Percentiles rank a stretch among this genome's conserved stretches.
These are phyloP conservation scores for Macrophya annulata DNA, from an alignment of 2,888 invertebrate genomes.

Conservation along the genomic window DNA sequence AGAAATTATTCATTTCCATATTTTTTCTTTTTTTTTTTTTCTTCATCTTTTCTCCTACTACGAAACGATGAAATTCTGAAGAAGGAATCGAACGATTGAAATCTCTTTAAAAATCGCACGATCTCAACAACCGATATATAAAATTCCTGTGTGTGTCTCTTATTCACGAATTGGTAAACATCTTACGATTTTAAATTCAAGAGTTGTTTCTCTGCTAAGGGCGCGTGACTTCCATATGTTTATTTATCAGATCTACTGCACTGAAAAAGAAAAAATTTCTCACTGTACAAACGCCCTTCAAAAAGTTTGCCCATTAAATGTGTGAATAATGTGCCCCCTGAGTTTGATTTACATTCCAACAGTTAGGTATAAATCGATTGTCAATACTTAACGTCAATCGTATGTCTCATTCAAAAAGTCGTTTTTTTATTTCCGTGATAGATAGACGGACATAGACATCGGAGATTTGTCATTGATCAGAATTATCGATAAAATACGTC, in stretches of 20 bases:
- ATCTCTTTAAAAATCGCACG: not conserved
- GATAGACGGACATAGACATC: not conserved
- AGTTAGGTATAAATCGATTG: not conserved
- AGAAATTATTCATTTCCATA: not conserved
- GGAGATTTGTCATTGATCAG: not conserved
- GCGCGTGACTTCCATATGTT: conserved; percentile 23
- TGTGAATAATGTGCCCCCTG: not conserved
- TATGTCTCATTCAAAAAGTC: not conserved
- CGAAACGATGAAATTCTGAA: not conserved
- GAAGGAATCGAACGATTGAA: not conserved
- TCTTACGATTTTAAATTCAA: conserved; percentile 3
- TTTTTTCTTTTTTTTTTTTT: not conserved
- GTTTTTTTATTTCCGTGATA: not conserved
- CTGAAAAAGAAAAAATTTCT: not conserved
- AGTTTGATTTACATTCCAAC: not conserved
- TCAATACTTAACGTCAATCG: not conserved
- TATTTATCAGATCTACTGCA: not conserved
- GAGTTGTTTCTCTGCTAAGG: not conserved
- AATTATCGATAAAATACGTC: not conserved
- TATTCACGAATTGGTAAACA: conserved; percentile 17
- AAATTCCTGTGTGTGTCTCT: not conserved
- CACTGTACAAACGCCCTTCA: not conserved
- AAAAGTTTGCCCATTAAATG: not conserved
- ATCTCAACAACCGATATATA: not conserved
- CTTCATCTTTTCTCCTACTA: not conserved